phyloP scores from a whole-genome alignment of 2,888 invertebrate genomes.

The Microplitis manilae region DNA sequence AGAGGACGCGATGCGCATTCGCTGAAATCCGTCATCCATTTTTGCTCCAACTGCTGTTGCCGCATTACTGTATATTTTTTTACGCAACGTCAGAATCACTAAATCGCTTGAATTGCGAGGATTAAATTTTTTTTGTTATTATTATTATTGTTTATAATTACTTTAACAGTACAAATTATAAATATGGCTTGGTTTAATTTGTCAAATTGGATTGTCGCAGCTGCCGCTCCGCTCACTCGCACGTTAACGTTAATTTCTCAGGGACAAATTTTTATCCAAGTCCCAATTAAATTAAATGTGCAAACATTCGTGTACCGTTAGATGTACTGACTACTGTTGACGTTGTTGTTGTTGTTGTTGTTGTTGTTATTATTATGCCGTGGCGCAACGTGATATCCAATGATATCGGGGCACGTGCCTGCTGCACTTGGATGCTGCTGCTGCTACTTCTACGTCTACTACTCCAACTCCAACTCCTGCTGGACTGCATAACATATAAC shows the following conservation, averaged over 20 bases:
- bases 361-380: conserved; percentile 17
- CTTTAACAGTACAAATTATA: background rate
- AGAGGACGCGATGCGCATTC: conserved; percentile 31
- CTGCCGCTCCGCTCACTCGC: background rate
- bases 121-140: background rate
- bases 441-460: no score
- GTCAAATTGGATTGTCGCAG: background rate
- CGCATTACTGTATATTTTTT: background rate
- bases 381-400: conserved; percentile 28
- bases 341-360: background rate
- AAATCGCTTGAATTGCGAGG: no score
- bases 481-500: background rate
- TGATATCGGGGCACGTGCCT: conserved; percentile 36
- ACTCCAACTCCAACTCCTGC: background rate
- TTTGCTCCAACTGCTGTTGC: background rate
- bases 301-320: conserved; percentile 38
- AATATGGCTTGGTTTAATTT: conserved; percentile 10
- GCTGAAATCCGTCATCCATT: conserved; percentile 34
- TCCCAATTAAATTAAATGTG: conserved; percentile 32
- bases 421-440: background rate
- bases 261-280: conserved; percentile 20
- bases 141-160: background rate
- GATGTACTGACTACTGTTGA: conserved; percentile 1
- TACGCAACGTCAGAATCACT: no score
- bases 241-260: conserved; percentile 26